Evolutionary conservation across 2,113 vertebrate species (phyloP), one percentile per base, ranked within the genome.

Genomic region (Alligator sinensis): DNA sequence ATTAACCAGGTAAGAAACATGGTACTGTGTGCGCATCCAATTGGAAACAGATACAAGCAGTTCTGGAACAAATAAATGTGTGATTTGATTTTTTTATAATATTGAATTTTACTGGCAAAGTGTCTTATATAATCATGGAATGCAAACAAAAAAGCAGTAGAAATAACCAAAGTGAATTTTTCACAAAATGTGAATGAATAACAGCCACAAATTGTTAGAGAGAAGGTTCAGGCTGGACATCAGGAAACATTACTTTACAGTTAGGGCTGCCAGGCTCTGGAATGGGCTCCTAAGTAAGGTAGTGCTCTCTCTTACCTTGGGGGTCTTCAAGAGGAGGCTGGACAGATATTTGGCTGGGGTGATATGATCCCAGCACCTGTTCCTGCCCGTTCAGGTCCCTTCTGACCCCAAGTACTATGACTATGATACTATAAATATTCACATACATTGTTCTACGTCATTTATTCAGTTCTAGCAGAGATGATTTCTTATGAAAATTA

Each of bases 11-110:
- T 1, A 72, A 89, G 9, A 24, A 30, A 82, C 27, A 16, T 7
- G 17, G 30, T 54, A 77, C 38, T 78, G 34, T 0, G 0, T 12
- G 54, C 11, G 4, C 16, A 21, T 86, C 54, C 28, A 16, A 57
- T 62, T n/a, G 86, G n/a, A 88, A 88, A 75, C n/a, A 47, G 58
- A 60, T 83, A 74, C 30, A 10, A 19, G 54, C 66, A 86, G 55
- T 47, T 64, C 16, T 47, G 24, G 21, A 88, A 47, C 47, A 8
- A 47, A 47, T 47, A 8, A 84, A 72, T 0, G 1, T 15, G 11
- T 57, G 83, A 54, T 11, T 1, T 11, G 1, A 58, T 54, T 79
- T 54, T 47, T 11, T 22, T 5, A 0, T 11, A 68, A 30, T 14
- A 81, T 62, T 47, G 47, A 47, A 47, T 92, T 83, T 16, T 70